Evolutionary conservation across 2,888 invertebrate species (phyloP), one percentile per base, ranked within the genome.

Genomic region (Macrosiphum euphorbiae): DNA sequence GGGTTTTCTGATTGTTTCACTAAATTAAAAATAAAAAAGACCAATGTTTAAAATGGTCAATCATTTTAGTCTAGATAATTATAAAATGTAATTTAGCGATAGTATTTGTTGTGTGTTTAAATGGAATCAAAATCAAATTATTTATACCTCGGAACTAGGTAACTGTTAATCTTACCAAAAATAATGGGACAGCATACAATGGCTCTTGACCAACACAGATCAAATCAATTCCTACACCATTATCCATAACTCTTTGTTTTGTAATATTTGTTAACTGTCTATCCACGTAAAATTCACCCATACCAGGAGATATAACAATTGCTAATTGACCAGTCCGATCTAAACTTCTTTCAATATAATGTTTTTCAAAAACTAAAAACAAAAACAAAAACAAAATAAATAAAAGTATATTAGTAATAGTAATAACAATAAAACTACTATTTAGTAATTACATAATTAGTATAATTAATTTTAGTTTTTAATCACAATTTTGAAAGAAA

Each of bases 151-250:
- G 7, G 55, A 55, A 20, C 20, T 20, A 55, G 20, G 55, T 5
- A 52, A 52, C 52, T 16, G 1, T 55, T 24, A 55, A n/a, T 89
- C 89, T 94, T 95, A 97, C 97, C 96, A 98, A 99, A 55, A 99
- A 97, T 94, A 99, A 96, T 0, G 99, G 99, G 0, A 99, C 99
- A 8, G 99, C 99, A 96, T 99, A 99, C 91, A 99, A 96, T 0
- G 99, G 99, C 96, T 99, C 99, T 96, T 99, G 99, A 7, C 99
- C 99, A 47, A 99, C 98, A 96, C 99, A 99, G 13, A 99, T 99
- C 95, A 99, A 96, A 96, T 99, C 99, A 96, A 99, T 99, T 41
- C 99, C 99, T 28, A 99, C 99, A 92, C 99, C 99, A 96, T 99
- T 99, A 96, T 99, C 99, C 95, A 99, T 99, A 95, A 99, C 98